These are phyloP conservation scores for Chrysocyon brachyurus DNA, from an alignment of 2,797 vertebrate species.

Conservation along the genomic window DNA sequence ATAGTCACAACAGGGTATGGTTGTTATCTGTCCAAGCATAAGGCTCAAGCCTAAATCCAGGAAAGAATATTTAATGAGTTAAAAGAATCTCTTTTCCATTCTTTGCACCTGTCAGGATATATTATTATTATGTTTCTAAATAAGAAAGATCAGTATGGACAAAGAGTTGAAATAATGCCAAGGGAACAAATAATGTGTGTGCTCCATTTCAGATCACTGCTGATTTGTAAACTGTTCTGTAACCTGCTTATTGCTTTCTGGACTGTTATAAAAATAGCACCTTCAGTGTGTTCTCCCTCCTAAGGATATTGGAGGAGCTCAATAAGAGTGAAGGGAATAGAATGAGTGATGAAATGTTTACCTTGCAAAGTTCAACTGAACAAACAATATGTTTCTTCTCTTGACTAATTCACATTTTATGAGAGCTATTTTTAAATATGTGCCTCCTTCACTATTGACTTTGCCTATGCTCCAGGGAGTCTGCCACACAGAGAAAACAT, in stretches of 20 bases:
- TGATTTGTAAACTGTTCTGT: constrained; percentile 68
- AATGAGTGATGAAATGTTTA: constrained; percentile 68
- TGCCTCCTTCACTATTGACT: constrained; percentile 54
- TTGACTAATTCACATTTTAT: constrained; percentile 73
- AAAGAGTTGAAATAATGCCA: constrained; percentile 46
- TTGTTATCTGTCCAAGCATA: background rate
- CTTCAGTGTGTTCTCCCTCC: constrained; percentile 34
- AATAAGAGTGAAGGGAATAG: constrained; percentile 65
- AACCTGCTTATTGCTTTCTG: constrained; percentile 73
- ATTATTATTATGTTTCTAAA: constrained; percentile 40
- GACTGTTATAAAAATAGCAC: constrained; percentile 72
- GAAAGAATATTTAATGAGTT: constrained; percentile 19
- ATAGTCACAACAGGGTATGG: background rate
- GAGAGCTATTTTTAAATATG: constrained; percentile 68
- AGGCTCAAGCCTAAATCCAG: background rate
- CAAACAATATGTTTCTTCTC: constrained; percentile 62
- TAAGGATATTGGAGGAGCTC: background rate
- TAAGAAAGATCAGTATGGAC: constrained; percentile 36
- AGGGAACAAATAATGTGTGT: constrained; percentile 34
- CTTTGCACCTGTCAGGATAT: constrained; percentile 22
- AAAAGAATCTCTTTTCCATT: constrained; percentile 24
- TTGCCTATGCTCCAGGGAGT: constrained; percentile 1
- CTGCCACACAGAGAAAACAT: constrained; percentile 37
- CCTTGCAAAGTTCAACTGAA: constrained; percentile 56
- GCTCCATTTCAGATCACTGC: constrained; percentile 49